Evolutionary conservation across 2,888 invertebrate species (phyloP), one percentile per base, ranked within the genome.

Genomic region (Selenia dentaria): DNA sequence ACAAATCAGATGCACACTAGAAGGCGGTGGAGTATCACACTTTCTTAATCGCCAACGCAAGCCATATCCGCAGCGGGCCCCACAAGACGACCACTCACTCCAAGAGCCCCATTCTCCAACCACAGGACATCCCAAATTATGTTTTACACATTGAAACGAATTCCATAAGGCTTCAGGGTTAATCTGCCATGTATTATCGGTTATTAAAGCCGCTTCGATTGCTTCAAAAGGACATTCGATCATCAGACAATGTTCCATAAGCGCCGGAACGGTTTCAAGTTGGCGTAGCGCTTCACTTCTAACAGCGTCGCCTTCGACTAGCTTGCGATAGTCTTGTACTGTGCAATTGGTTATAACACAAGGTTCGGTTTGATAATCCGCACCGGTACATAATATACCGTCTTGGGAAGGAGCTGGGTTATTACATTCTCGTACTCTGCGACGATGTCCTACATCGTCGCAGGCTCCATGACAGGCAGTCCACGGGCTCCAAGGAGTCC

Each of bases 401-500:
- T 86, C 85, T 55, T 74, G 72, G 0, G 81, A 78, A 2, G 92
- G 84, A 0, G 75, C 57, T 5, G 92, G 92, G 54, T 91, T 91
- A 34, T 62, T 74, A 51, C 92, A 92, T 31, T 73, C 70, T 47
- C 92, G 76, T 8, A 50, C 62, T 47, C 90, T 75, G 27, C 59
- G 74, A 11, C 79, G 80, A 36, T 80, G 79, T 1, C 92, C 92
- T 3, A 74, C 58, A 39, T 78, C 80, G 20, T 91, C 91, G 54
- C 92, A 92, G n/a, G 72, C 57, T 4, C 92, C 92, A 6, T 62
- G 71, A 50, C 92, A 92, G 0, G 61, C 34, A 0, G 83, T 79
- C 92, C 92, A 92, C 0, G 78, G 43, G 4, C 73, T 70, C 92
- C 92, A 92, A 0, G 82, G 52, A 0, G 84, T 74, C 92, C 92